Evolutionary conservation across 1,140 invertebrate species (phyloP), one percentile per base, ranked within the genome.

Genomic region (Teleogryllus occipitalis): DNA sequence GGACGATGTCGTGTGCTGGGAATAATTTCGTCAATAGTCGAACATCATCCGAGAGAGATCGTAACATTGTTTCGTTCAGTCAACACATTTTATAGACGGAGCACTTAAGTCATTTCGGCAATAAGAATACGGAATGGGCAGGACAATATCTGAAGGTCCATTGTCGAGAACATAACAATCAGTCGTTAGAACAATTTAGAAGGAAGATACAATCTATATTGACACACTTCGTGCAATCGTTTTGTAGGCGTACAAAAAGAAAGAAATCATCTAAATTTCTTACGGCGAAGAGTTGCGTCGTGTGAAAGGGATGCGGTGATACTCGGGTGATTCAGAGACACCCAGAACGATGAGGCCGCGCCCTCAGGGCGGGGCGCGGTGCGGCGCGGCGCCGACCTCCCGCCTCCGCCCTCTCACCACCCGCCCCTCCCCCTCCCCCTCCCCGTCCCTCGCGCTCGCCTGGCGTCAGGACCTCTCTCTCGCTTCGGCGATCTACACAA

Each of bases 141-240:
- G 27, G 27, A 39, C 27, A 39, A 39, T 39, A 39, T 39, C 27
- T 39, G 27, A 39, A 39, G 27, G 27, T 39, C n/a, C 27, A 39
- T 39, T 39, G 27, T 39, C 27, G 27, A 39, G 27, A 39, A 39
- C 27, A 39, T 39, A 39, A 39, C 27, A 39, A 39, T 39, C 27
- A 39, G 27, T 39, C n/a, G 27, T 39, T 39, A 39, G 27, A 39
- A 39, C 27, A 39, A 39, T 39, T 39, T 39, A 65, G 54, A 65
- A 65, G 10, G 54, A 65, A 65, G 54, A 65, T 65, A 65, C 54
- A 65, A 65, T 65, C 54, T 65, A 65, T 65, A 65, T 54, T 65
- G 54, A 65, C 2, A 65, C 54, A 65, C 54, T 65, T 65, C 54
- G 54, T 65, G 54, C 54, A 65, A 65, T 65, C 10, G 10, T 65